Evolutionary conservation across 1,140 invertebrate genomes (phyloP).

Genomic region (Artemia franciscana): DNA sequence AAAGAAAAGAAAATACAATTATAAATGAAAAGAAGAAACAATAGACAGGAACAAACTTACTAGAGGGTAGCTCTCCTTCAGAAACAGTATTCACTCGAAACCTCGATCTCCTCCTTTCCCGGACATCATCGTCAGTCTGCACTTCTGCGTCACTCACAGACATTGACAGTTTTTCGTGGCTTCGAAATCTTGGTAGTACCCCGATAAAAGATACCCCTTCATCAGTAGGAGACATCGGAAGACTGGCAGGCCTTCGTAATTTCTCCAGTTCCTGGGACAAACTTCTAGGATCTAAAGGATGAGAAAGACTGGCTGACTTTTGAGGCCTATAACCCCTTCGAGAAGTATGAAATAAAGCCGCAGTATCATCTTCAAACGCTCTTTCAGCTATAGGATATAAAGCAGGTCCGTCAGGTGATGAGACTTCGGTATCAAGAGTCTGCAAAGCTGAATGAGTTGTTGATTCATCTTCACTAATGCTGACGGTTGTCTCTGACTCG

Average conservation of each 20-base stretch:
- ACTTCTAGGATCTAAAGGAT: not conserved
- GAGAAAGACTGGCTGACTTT: not conserved
- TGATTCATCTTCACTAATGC: not conserved
- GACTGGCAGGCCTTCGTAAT: not conserved
- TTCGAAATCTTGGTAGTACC: not conserved
- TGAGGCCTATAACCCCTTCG: not conserved
- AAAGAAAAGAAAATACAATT: not conserved
- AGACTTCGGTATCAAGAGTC: not conserved
- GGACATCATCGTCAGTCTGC: not conserved
- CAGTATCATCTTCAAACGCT: not conserved
- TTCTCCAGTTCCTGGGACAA: not conserved
- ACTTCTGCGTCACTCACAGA: not conserved
- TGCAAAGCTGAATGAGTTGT: not conserved
- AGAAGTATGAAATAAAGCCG: not conserved
- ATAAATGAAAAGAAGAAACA: not conserved
- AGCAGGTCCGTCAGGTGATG: not conserved
- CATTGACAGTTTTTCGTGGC: not conserved
- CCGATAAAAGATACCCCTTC: not conserved
- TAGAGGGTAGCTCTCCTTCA: too few relatives aligned
- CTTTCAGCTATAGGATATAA: not conserved
- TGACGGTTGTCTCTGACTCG: not conserved
- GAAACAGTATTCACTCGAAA: not conserved
- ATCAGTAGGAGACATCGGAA: not conserved
- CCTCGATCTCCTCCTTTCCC: not conserved
- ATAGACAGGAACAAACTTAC: not conserved